Conservation (phyloP, 2,888 invertebrate genomes). For the Eurytoma californica region DNA sequence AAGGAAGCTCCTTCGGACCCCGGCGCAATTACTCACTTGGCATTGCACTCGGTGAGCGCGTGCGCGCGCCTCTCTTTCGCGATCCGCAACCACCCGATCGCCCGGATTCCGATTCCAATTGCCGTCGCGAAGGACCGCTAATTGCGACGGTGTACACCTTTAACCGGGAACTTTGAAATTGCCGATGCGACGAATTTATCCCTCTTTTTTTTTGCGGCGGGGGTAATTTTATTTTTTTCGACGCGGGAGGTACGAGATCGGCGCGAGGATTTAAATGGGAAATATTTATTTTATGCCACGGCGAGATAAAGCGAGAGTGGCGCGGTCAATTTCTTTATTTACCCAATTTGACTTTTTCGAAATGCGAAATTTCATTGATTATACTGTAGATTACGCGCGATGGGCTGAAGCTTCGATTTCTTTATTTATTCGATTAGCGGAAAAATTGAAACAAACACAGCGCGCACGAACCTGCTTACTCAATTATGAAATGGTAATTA, state of each 20-base stretch:
- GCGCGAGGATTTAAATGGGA: background rate
- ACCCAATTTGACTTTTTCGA: constrained; percentile 5
- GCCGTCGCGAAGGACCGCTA: background rate
- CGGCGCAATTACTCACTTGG: constrained; percentile 49
- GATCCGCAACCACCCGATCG: background rate
- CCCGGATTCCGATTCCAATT: background rate
- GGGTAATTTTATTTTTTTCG: too few relatives aligned
- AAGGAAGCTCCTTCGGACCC: constrained; percentile 29
- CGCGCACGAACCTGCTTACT: background rate
- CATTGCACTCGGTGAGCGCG: constrained; percentile 41
- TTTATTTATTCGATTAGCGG: constrained; percentile 4
- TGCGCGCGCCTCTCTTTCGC: background rate
- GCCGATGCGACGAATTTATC: too few relatives aligned
- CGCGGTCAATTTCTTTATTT: background rate
- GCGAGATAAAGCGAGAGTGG: background rate
- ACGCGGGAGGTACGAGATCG: too few relatives aligned
- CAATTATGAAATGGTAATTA: too few relatives aligned
- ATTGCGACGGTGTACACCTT: background rate
- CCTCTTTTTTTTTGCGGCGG: too few relatives aligned
- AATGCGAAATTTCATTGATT: background rate
- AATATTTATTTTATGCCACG: constrained; percentile 10
- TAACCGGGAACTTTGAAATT: too few relatives aligned
- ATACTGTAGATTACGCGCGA: constrained; percentile 3
- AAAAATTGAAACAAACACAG: constrained; percentile 8
- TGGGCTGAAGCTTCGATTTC: background rate